Evolutionary conservation across 2,888 invertebrate genomes (phyloP).

Genomic region (Allacma fusca): DNA sequence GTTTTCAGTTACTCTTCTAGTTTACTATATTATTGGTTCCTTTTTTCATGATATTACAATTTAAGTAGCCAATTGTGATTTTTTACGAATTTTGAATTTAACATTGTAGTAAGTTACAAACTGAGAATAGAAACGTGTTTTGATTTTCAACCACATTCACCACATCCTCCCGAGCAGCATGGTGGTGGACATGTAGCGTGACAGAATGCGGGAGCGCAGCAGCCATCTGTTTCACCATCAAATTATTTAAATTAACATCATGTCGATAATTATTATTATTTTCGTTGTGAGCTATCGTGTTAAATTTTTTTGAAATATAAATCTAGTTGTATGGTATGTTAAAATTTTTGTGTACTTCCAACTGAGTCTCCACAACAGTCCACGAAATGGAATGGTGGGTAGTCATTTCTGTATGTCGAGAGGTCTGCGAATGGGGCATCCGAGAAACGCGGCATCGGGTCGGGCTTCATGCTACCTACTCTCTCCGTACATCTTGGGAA

Average conservation of each 20-base stretch:
- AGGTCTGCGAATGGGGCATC: slow-evolving; percentile 45
- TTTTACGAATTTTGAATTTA: slow-evolving; percentile 38
- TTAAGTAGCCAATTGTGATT: slow-evolving; percentile 31
- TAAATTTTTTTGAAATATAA: slow-evolving; percentile 30
- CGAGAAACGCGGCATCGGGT: slow-evolving; percentile 43
- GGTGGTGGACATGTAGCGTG: slow-evolving; percentile 42
- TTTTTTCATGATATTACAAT: slow-evolving; percentile 26
- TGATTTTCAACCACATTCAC: slow-evolving; percentile 28
- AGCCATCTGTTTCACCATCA: slow-evolving; percentile 6
- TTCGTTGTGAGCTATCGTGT: slow-evolving; percentile 28
- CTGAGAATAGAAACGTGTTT: slow-evolving; percentile 9
- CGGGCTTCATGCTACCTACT: slow-evolving; percentile 42
- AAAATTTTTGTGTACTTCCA: slow-evolving; percentile 10
- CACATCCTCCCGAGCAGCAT: slow-evolving; percentile 22
- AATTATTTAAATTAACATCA: slow-evolving; percentile 13
- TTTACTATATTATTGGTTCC: slow-evolving; percentile 26
- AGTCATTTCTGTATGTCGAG: slow-evolving; percentile 54
- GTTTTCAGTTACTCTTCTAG: slow-evolving; percentile 16
- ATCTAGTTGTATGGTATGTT: slow-evolving; percentile 9
- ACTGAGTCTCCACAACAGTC: slow-evolving; percentile 43
- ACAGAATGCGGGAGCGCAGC: slow-evolving; percentile 31
- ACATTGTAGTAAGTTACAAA: slow-evolving; percentile 14
- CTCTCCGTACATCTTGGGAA: slow-evolving; percentile 32
- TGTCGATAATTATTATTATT: slow-evolving; percentile 9
- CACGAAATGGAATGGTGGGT: slow-evolving; percentile 50